phyloP scores from a whole-genome alignment of 1,140 invertebrate species.

The Polypedilum vanderplanki region DNA sequence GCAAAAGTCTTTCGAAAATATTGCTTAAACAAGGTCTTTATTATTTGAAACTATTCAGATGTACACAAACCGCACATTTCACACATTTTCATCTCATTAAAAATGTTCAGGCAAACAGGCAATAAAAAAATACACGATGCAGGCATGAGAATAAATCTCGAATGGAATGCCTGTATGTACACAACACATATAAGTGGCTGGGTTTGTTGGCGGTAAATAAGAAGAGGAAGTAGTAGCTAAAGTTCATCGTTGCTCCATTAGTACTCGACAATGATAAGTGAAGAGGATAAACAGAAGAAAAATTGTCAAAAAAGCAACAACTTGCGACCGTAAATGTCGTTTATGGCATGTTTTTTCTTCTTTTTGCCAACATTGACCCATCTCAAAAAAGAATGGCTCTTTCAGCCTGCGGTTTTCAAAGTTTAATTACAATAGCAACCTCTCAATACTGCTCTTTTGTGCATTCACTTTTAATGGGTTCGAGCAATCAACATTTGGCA shows the following conservation, averaged over 20 bases:
- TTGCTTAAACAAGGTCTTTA: constrained; percentile 5
- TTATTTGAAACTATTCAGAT: not conserved
- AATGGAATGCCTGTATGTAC: not conserved
- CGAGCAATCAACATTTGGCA: not conserved
- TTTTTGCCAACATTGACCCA: not conserved
- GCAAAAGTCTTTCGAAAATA: not conserved
- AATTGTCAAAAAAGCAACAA: not conserved
- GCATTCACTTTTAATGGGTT: not conserved
- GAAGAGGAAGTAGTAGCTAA: not conserved
- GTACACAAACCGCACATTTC: not conserved
- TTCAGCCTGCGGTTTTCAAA: not conserved
- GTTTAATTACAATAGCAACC: not conserved
- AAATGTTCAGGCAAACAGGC: not conserved
- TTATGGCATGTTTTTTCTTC: constrained; percentile 11
- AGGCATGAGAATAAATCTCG: constrained; percentile 4
- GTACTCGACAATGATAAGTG: not conserved
- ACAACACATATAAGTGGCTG: not conserved
- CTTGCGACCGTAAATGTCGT: constrained; percentile 4
- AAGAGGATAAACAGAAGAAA: not conserved
- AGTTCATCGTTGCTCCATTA: not conserved
- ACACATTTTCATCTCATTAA: constrained; percentile 18
- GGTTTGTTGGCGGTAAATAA: not conserved
- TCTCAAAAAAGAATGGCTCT: not conserved
- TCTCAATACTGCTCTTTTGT: not conserved
- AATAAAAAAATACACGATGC: not conserved